Base-by-base conservation (phyloP, 2,888 invertebrate species). In the Zygogramma bicolorata region DNA sequence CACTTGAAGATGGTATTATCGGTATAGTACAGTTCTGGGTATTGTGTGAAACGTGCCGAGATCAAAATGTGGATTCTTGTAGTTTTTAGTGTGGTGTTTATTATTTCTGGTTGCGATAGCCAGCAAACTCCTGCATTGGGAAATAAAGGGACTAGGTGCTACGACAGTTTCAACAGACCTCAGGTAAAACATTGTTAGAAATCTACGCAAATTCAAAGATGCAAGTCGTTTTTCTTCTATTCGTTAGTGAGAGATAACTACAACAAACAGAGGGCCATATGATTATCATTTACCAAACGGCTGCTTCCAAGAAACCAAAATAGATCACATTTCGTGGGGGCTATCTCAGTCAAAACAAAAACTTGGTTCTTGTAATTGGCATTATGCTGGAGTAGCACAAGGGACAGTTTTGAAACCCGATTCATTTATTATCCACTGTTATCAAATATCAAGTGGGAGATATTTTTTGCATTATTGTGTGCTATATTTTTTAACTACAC, bases 91-190 rank as follows among this genome's bases (percentile, higher is more conserved):
- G 65, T 69, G 10, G 65, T 61, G 57, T 31, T 57, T 25, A 15
- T 66, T 10, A 20, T 69, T 62, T 61, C 60, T 65, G 61, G 34
- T 38, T 63, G 70, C 60, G 38, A 40, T 31, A 71, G 70, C 29
- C 77, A 84, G 53, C 82, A 86, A 27, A 86, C 87, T 29, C 87
- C 87, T 57, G 83, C 78, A 8, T 77, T 86, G 31, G 87, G 86
- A 53, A 77, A 78, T 70, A 85, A 84, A 77, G 85, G 86, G 68
- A 87, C 86, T 31, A 82, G 87, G 79, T 90, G 90, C 82, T 90
- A 90, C 81, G 90, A 90, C 84, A 86, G 87, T 71, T 90, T 89
- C 79, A 88, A 89, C 68, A 86, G 88, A 81, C 89, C 90, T 7
- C 90, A 90, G 89, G 90, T 90, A 85, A 71, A 75, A 65, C 58